These are phyloP conservation scores for Agrotis segetum DNA, from an alignment of 2,888 invertebrate species.

Conservation along the genomic window DNA sequence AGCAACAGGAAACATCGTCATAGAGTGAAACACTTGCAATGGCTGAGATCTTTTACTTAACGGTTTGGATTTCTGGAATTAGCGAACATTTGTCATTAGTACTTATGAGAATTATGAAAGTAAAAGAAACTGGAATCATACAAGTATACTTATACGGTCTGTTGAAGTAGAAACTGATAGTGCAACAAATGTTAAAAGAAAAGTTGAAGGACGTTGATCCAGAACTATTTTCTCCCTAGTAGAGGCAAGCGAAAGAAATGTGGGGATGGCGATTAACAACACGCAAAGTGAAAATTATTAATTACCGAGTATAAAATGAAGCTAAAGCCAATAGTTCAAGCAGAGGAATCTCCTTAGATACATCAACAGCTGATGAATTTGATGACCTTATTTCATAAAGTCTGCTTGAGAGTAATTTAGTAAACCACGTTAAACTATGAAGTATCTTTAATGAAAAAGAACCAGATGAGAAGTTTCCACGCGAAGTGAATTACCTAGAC, in stretches of 20 bases:
- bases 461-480: slow-evolving; percentile 43
- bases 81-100: slow-evolving; percentile 34
- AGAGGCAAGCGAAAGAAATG: slow-evolving; percentile 10
- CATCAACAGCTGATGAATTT: slow-evolving; percentile 2
- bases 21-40: slow-evolving; percentile 7
- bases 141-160: slow-evolving; percentile 31
- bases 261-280: slow-evolving; percentile 16
- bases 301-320: neutral
- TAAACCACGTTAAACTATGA: neutral
- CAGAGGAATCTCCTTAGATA: neutral
- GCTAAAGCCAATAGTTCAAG: neutral
- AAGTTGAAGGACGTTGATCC: slow-evolving; percentile 42
- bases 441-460: slow-evolving; percentile 25
- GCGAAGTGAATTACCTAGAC: slow-evolving; percentile 46
- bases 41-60: slow-evolving; percentile 34
- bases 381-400: neutral
- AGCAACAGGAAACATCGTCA: slow-evolving; percentile 24
- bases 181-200: slow-evolving; percentile 34
- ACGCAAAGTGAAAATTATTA: slow-evolving; percentile 14
- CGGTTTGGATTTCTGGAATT: slow-evolving; percentile 48
- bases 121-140: slow-evolving; percentile 35
- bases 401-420: slow-evolving; percentile 5
- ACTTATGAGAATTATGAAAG: slow-evolving; percentile 45
- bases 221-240: slow-evolving; percentile 19
- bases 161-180: slow-evolving; percentile 27